These are phyloP conservation scores for Drosophila eugracilis DNA, from an alignment of 1,140 invertebrate genomes.

Conservation along the genomic window DNA sequence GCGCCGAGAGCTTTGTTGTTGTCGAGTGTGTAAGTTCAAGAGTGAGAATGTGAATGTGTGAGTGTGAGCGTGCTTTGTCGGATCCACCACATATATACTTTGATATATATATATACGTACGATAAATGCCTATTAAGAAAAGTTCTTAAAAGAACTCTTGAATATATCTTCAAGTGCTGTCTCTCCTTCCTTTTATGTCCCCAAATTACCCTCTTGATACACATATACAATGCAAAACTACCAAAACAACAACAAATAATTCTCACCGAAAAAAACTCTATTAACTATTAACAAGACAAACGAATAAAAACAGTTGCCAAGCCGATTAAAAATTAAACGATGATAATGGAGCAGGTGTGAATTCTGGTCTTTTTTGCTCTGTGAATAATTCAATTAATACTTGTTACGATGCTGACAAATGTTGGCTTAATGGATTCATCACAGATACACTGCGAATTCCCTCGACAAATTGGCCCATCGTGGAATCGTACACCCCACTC, in stretches of 20 bases:
- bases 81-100: constrained; percentile 14
- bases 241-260: constrained; percentile 8
- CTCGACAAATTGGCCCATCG: constrained; percentile 35
- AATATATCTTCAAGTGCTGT: constrained; percentile 5
- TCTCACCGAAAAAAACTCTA: neutral
- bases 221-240: neutral
- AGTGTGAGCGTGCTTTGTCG: constrained; percentile 56
- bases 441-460: constrained; percentile 7
- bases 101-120: constrained; percentile 11
- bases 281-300: constrained; percentile 13
- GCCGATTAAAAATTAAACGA: constrained; percentile 41
- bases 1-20: constrained; percentile 51
- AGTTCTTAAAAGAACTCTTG: constrained; percentile 33
- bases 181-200: too few relatives aligned
- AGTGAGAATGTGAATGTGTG: constrained; percentile 26
- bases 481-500: constrained; percentile 20
- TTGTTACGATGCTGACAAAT: constrained; percentile 35
- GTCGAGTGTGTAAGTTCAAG: constrained; percentile 34
- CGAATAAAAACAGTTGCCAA: constrained; percentile 27
- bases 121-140: constrained; percentile 42
- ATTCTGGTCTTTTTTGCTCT: neutral
- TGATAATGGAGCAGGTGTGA: constrained; percentile 42
- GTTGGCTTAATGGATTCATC: constrained; percentile 10
- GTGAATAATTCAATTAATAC: constrained; percentile 41
- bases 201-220: neutral